phyloP scores from a whole-genome alignment of 1,140 invertebrate species.

The Drosophila oshimai region DNA sequence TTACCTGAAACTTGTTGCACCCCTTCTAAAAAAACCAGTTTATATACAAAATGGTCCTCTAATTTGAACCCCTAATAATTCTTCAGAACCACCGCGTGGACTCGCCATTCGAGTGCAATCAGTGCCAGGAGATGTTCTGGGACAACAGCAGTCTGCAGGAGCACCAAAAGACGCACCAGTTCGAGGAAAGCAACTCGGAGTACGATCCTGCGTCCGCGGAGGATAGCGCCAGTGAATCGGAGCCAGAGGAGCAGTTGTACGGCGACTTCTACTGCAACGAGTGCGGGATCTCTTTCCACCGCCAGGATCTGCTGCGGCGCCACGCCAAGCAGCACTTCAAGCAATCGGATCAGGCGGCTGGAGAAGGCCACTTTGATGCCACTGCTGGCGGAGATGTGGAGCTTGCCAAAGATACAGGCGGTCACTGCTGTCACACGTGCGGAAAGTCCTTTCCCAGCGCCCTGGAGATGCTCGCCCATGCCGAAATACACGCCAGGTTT shows the following conservation, averaged over 20 bases:
- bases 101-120: constrained; percentile 89
- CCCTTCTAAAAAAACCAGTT: neutral
- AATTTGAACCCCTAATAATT: neutral
- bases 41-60: neutral
- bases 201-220: constrained; percentile 82
- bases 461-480: constrained; percentile 89
- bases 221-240: constrained; percentile 83
- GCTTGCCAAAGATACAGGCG: constrained; percentile 50
- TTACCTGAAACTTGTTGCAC: neutral
- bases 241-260: constrained; percentile 85
- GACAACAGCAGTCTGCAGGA: constrained; percentile 87
- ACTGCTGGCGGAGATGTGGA: constrained; percentile 65
- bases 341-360: neutral
- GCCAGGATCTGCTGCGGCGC: constrained; percentile 88
- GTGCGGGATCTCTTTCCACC: constrained; percentile 89
- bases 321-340: constrained; percentile 85
- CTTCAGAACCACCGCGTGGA: constrained; percentile 88
- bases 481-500: constrained; percentile 88
- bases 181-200: constrained; percentile 80
- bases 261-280: constrained; percentile 90
- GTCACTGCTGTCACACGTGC: constrained; percentile 87
- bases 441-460: constrained; percentile 89
- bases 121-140: constrained; percentile 91
- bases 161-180: constrained; percentile 86
- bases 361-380: neutral